Evolutionary conservation across 2,797 vertebrate species (phyloP).

Genomic region (Phalanger gymnotis): DNA sequence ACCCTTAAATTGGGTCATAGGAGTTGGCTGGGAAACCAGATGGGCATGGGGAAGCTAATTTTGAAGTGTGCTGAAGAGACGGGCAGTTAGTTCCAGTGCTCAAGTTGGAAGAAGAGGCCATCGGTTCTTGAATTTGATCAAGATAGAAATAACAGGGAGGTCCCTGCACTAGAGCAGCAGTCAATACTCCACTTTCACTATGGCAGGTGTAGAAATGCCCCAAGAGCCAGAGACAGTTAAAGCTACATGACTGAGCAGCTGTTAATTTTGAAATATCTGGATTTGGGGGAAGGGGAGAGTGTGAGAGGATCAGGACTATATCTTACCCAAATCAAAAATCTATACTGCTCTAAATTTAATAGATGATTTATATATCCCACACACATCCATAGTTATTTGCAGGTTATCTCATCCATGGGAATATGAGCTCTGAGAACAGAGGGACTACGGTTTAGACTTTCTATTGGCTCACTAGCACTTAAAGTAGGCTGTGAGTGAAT

Average conservation of each 20-base stretch:
- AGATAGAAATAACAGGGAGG: background rate
- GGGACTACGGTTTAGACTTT: background rate
- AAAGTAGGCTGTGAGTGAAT: background rate
- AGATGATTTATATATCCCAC: background rate
- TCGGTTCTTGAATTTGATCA: background rate
- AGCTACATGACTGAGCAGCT: background rate
- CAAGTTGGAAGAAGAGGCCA: background rate
- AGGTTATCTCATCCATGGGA: background rate
- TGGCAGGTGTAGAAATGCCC: background rate
- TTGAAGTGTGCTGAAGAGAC: background rate
- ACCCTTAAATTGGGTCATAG: background rate
- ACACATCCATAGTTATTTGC: background rate
- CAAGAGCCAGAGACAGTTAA: background rate
- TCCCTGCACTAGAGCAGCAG: background rate
- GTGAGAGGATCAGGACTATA: background rate
- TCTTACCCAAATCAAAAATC: background rate
- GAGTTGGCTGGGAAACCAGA: background rate
- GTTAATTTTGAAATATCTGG: background rate
- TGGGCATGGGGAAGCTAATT: background rate
- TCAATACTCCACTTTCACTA: background rate
- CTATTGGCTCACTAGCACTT: background rate
- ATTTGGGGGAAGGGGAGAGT: background rate
- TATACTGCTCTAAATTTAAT: background rate
- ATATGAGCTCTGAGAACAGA: background rate
- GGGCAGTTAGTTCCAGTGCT: background rate